phyloP scores from a whole-genome alignment of 2,113 vertebrate species.

The Chlamydotis undulata region DNA sequence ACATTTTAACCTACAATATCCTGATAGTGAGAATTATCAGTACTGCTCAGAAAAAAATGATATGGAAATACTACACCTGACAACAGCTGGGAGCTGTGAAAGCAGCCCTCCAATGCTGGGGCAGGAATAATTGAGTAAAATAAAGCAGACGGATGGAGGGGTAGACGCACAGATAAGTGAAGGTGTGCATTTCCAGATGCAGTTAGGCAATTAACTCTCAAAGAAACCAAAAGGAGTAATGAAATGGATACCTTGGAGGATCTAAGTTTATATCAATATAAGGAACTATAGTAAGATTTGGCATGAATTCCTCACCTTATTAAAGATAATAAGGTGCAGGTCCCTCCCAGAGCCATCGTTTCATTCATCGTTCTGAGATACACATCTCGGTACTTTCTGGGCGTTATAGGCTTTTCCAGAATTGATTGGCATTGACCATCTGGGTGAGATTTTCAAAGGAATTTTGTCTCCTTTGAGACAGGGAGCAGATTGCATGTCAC shows the following conservation, averaged over 20 bases:
- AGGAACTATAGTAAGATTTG: neutral
- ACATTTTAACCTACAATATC: neutral
- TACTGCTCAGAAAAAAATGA: neutral
- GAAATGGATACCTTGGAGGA: neutral
- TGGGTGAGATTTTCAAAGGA: neutral
- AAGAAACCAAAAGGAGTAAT: neutral
- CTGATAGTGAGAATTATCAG: neutral
- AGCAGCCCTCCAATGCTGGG: neutral
- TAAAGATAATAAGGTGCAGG: neutral
- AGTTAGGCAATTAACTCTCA: neutral
- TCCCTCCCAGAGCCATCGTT: neutral
- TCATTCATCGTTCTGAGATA: fast-evolving
- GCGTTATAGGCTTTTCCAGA: neutral
- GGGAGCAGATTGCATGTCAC: conserved; percentile 53
- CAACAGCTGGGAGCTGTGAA: neutral
- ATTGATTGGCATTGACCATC: neutral
- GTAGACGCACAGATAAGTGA: neutral
- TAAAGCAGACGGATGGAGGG: neutral
- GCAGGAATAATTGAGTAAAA: neutral
- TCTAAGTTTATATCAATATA: neutral
- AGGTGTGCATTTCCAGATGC: neutral
- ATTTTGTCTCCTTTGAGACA: neutral
- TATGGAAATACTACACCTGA: neutral
- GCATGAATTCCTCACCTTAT: neutral
- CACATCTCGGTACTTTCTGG: neutral